A percentile compares a stretch with the other conserved stretches of the same genome.
Conservation (phyloP, 2,113 vertebrate genomes). For the Girardinichthys multiradiatus region DNA sequence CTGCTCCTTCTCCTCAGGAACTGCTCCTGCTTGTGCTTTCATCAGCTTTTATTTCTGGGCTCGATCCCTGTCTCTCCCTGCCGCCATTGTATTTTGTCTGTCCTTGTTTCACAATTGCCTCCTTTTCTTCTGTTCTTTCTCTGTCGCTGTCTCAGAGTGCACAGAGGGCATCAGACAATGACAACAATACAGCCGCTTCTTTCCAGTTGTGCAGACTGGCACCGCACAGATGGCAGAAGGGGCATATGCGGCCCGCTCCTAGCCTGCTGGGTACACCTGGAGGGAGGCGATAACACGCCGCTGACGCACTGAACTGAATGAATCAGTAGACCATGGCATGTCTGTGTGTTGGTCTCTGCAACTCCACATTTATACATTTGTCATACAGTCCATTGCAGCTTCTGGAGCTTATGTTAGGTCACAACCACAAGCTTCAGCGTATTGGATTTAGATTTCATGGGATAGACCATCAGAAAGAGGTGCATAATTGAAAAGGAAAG, state of each 20-base stretch:
- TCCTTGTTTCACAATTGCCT: slow-evolving; percentile 58
- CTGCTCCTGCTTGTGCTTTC: slow-evolving; percentile 11
- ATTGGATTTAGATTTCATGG: neutral
- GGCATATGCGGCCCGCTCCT: slow-evolving; percentile 27
- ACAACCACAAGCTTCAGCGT: neutral
- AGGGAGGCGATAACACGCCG: slow-evolving; percentile 37
- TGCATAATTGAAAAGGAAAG: no score
- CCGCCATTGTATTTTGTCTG: slow-evolving; percentile 61
- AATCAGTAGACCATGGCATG: slow-evolving; percentile 6
- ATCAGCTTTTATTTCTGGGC: slow-evolving; percentile 40
- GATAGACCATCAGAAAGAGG: neutral
- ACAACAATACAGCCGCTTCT: slow-evolving; percentile 43
- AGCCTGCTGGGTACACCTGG: slow-evolving; percentile 52
- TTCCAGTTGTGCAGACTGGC: slow-evolving; percentile 64
- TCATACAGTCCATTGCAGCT: neutral
- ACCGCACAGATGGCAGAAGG: slow-evolving; percentile 47
- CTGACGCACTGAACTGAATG: slow-evolving; percentile 32
- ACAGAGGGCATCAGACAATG: slow-evolving; percentile 69
- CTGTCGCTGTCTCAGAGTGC: slow-evolving; percentile 48
- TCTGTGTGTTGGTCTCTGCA: slow-evolving; percentile 18
- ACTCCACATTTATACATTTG: slow-evolving; percentile 1
- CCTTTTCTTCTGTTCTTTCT: slow-evolving; percentile 51
- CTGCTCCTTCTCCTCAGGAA: neutral
- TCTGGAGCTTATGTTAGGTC: neutral
- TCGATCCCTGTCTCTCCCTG: slow-evolving; percentile 59